These are phyloP conservation scores for Eupithecia centaureata DNA, from an alignment of 2,888 invertebrate species.

Conservation along the genomic window DNA sequence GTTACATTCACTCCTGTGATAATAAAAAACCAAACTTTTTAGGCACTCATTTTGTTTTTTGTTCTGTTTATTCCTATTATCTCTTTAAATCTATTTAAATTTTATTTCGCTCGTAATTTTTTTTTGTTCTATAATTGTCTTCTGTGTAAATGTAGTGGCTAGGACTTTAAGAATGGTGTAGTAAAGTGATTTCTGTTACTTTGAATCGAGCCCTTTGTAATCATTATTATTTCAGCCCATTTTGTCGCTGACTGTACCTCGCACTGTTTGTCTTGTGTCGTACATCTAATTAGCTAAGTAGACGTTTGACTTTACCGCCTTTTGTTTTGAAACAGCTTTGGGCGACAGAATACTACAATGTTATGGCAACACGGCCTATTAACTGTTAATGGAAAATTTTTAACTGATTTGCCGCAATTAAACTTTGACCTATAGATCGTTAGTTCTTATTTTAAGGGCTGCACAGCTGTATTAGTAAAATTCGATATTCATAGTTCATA, in stretches of 20 bases:
- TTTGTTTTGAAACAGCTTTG: conserved; percentile 18
- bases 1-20: background rate
- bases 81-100: too few species aligned
- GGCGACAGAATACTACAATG: background rate
- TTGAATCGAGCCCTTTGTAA: background rate
- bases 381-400: background rate
- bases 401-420: background rate
- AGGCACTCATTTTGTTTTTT: too few species aligned
- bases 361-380: background rate
- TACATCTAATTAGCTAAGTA: conserved; percentile 40
- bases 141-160: too few species aligned
- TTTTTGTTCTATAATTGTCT: too few species aligned
- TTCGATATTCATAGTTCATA: background rate
- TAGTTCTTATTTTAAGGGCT: background rate
- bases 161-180: background rate
- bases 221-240: background rate
- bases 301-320: conserved; percentile 22
- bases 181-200: background rate
- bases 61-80: too few species aligned
- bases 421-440: background rate
- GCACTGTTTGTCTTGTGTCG: conserved; percentile 37
- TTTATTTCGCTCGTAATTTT: too few species aligned
- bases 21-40: too few species aligned
- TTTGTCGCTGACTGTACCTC: conserved; percentile 2
- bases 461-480: background rate